phyloP scores from a whole-genome alignment of 2,888 invertebrate species.

The Drosophila prostipennis region DNA sequence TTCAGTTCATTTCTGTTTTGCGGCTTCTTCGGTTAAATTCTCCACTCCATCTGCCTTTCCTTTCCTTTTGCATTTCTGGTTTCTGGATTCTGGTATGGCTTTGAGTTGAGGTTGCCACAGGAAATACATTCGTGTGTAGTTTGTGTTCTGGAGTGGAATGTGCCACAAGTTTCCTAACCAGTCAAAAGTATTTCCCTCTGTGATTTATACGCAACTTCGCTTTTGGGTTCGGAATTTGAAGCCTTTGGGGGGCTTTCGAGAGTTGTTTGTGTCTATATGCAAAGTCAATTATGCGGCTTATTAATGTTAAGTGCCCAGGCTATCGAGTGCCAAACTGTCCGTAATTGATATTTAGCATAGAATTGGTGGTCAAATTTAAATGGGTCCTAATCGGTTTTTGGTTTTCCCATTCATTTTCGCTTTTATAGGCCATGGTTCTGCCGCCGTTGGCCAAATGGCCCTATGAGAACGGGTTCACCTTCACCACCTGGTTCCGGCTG shows the following conservation, averaged over 20 bases:
- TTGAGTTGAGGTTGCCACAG: slow-evolving; percentile 34
- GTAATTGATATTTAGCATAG: slow-evolving; percentile 50
- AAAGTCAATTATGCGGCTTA: slow-evolving; percentile 46
- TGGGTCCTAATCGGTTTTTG: slow-evolving; percentile 14
- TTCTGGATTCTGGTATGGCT: slow-evolving; percentile 20
- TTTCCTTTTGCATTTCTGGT: slow-evolving; percentile 29
- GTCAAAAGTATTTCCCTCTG: slow-evolving; percentile 50
- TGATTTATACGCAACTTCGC: slow-evolving; percentile 13
- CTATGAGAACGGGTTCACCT: slow-evolving; percentile 99
- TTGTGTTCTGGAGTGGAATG: slow-evolving; percentile 24
- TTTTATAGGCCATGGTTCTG: slow-evolving; percentile 94
- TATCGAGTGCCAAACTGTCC: not conserved
- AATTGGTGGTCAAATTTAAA: not conserved
- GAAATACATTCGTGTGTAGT: slow-evolving; percentile 32
- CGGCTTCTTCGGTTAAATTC: slow-evolving; percentile 30
- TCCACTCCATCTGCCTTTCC: not conserved
- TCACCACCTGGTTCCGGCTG: slow-evolving; percentile 99
- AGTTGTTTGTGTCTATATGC: not conserved
- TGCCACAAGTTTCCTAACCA: slow-evolving; percentile 38
- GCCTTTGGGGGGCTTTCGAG: not conserved
- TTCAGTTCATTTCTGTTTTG: slow-evolving; percentile 63
- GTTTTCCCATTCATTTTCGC: not conserved
- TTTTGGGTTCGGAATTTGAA: slow-evolving; percentile 2
- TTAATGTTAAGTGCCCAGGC: slow-evolving; percentile 31
- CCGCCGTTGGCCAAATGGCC: slow-evolving; percentile 99